These are phyloP conservation scores for Eilema caniola DNA, from an alignment of 2,888 invertebrate species.

Conservation along the genomic window DNA sequence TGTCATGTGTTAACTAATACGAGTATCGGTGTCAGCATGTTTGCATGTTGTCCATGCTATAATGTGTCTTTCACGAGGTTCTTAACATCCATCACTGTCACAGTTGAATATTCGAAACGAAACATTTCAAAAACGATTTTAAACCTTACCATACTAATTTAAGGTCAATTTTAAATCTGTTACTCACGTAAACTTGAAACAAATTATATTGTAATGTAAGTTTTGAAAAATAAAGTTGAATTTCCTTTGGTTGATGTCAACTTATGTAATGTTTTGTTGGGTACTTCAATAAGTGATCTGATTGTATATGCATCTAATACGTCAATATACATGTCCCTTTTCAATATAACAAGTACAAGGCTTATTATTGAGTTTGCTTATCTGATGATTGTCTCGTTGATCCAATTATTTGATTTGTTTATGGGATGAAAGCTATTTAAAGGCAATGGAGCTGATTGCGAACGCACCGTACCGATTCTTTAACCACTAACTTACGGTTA, in stretches of 20 bases:
- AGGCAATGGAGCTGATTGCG: neutral
- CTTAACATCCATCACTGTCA: slow-evolving; percentile 65
- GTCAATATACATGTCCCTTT: slow-evolving; percentile 10
- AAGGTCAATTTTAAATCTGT: neutral
- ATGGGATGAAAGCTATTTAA: slow-evolving; percentile 2
- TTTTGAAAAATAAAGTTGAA: neutral
- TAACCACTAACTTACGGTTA: too few relatives aligned
- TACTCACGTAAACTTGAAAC: neutral
- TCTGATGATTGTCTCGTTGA: slow-evolving; percentile 1
- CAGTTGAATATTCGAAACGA: slow-evolving; percentile 56
- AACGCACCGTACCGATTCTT: neutral
- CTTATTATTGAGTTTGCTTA: slow-evolving; percentile 14
- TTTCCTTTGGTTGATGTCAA: slow-evolving; percentile 17
- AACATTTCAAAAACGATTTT: slow-evolving; percentile 25
- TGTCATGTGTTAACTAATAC: slow-evolving; percentile 41
- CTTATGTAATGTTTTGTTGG: neutral
- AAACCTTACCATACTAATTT: neutral
- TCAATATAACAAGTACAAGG: neutral
- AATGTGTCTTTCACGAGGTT: slow-evolving; percentile 58
- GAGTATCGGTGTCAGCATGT: slow-evolving; percentile 44
- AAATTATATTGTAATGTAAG: slow-evolving; percentile 17
- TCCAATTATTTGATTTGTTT: slow-evolving; percentile 11
- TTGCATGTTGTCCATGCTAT: slow-evolving; percentile 42
- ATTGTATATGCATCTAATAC: slow-evolving; percentile 27
- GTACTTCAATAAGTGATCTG: slow-evolving; percentile 30